phyloP scores from a whole-genome alignment of 2,797 vertebrate species.

The Botia almorhae region DNA sequence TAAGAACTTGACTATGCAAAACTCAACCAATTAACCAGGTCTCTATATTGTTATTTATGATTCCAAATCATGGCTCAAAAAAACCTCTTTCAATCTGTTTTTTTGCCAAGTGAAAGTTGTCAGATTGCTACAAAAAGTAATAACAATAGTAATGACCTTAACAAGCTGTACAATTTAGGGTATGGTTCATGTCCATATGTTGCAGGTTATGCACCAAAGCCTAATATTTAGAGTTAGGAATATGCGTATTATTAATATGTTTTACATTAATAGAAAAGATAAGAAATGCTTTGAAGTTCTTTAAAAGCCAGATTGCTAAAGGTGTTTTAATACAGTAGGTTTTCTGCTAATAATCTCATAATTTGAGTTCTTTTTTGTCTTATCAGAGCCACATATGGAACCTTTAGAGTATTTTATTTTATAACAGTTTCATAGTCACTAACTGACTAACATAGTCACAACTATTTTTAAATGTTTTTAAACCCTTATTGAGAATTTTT shows the following conservation, averaged over 20 bases:
- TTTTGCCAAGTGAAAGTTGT: too few relatives aligned
- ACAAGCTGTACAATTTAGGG: background rate
- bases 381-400: slow-evolving; percentile 4
- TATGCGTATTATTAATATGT: background rate
- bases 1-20: too few relatives aligned
- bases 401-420: slow-evolving; percentile 9
- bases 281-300: background rate
- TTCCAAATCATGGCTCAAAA: too few relatives aligned
- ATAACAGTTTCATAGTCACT: background rate
- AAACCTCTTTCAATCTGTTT: too few relatives aligned
- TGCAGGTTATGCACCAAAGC: background rate
- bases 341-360: background rate
- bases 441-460: slow-evolving; percentile 15
- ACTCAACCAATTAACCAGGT: too few relatives aligned
- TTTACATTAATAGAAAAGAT: background rate
- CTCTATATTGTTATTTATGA: too few relatives aligned
- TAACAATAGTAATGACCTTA: background rate
- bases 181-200: background rate
- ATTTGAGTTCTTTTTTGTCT: background rate
- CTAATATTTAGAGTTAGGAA: background rate
- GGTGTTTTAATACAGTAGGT: background rate
- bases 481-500: slow-evolving; percentile 53
- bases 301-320: background rate
- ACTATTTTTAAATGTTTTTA: slow-evolving; percentile 7
- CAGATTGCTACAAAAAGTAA: too few relatives aligned